These are phyloP conservation scores for Lasioglossum oenotherae DNA, from an alignment of 2,888 invertebrate species.

Conservation along the genomic window DNA sequence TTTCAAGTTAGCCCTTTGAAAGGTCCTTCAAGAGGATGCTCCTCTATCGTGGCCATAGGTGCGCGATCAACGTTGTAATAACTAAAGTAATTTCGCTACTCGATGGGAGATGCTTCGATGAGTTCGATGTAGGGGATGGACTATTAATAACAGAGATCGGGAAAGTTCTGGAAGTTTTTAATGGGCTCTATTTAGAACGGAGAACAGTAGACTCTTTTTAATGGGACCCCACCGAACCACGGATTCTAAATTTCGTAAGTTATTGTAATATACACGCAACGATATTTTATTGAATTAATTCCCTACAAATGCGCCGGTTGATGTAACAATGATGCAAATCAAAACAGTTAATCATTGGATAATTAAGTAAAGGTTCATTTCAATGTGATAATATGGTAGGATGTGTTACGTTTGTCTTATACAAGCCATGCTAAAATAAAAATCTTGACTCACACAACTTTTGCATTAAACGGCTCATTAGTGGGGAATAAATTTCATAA, in stretches of 20 bases:
- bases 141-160: not conserved
- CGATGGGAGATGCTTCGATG: not conserved
- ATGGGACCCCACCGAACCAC: not conserved
- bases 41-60: not conserved
- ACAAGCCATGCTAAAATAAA: not conserved
- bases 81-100: conserved; percentile 3
- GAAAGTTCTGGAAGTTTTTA: not conserved
- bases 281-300: too few relatives aligned
- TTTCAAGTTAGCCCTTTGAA: conserved; percentile 21
- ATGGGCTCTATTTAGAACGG: not conserved
- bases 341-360: not conserved
- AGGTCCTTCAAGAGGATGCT: conserved; percentile 14
- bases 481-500: not conserved
- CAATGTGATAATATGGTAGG: not conserved
- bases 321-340: not conserved
- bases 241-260: not conserved
- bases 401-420: not conserved
- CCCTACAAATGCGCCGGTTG: too few relatives aligned
- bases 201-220: not conserved
- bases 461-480: not conserved
- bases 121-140: not conserved
- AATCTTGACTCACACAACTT: not conserved
- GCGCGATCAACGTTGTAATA: conserved; percentile 22
- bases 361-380: not conserved
- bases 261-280: too few relatives aligned